Base-by-base conservation (phyloP, 2,113 vertebrate species). In the Phaethornis superciliosus region DNA sequence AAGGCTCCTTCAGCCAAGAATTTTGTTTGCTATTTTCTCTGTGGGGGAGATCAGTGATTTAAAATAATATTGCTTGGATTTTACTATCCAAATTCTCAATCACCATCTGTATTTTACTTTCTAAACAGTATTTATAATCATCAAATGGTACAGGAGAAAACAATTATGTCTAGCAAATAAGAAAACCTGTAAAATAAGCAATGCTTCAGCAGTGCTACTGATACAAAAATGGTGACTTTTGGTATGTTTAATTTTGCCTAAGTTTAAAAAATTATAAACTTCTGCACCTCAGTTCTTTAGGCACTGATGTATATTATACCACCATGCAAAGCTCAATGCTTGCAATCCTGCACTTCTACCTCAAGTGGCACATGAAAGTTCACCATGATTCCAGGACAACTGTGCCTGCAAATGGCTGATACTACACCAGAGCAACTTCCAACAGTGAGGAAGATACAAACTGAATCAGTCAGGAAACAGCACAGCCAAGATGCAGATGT, bases 331-430 rank as follows among this genome's bases (percentile, higher is more conserved):
- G 27, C 24, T 54, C 9, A 3, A 1, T 20, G 63, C 15, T 54
- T 35, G 82, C 3, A 1, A 60, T 30, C 63, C 64, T 40, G 16
- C 54, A 8, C 3, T 68, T 64, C 15, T 8, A 13, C 42, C 75
- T 85, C 56, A 21, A 56, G 40, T 0, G 0, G 13, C 32, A 28
- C 52, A 10, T 7, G 12, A 12, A n/a, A 87, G 33, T 22, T 32
- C 17, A 35, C 17, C 30, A 24, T 0, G 0, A 9, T 58, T 52
- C 17, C 10, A 15, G 7, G 1, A 20, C 9, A 20, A 2, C 3
- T 3, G n/a, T 4, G 17, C 26, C 42, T 52, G 67, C 26, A 32
- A 71, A 16, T 0, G 0, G 62, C 0, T 70, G 77, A 37, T 51
- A 84, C 67, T 5, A 20, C 21, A 72, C 23, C 62, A 44, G 37